phyloP scores from a whole-genome alignment of 1,140 invertebrate genomes.

The Aphelinus certus region DNA sequence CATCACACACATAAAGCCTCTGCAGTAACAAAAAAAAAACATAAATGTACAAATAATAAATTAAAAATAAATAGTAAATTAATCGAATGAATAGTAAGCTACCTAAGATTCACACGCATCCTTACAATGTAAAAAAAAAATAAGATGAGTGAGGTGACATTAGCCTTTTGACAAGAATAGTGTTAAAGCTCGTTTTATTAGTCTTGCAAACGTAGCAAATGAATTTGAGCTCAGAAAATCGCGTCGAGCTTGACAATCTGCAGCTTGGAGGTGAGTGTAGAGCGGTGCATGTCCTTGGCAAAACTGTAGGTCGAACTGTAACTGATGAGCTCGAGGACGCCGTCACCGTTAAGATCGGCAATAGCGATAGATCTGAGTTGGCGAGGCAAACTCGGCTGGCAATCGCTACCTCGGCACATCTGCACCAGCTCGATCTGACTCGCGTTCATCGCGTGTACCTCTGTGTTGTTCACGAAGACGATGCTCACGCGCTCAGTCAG shows the following conservation, averaged over 20 bases:
- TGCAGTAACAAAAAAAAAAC: no score
- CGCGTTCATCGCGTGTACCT: conserved; percentile 77
- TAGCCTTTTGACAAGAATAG: no score
- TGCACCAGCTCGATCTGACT: conserved; percentile 78
- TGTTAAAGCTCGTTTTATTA: no score
- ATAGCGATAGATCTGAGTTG: conserved; percentile 77
- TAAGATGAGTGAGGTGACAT: no score
- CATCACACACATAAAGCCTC: no score
- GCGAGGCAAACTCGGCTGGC: conserved; percentile 77
- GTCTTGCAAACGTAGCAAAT: no score
- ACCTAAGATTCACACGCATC: no score
- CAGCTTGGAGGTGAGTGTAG: conserved; percentile 55
- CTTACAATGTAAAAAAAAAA: no score
- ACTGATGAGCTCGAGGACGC: conserved; percentile 77
- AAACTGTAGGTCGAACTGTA: conserved; percentile 65
- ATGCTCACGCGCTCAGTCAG: conserved; percentile 78
- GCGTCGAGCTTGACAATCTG: conserved; percentile 59
- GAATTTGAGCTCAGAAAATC: conserved; percentile 43
- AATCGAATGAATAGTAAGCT: no score
- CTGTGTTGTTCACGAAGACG: conserved; percentile 77
- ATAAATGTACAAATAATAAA: no score
- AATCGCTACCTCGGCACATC: conserved; percentile 72
- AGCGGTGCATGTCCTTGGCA: conserved; percentile 39
- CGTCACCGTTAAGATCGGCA: conserved; percentile 77
- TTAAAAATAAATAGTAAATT: no score